Base-by-base conservation (phyloP, 2,797 vertebrate genomes). In the Falco concolor region DNA sequence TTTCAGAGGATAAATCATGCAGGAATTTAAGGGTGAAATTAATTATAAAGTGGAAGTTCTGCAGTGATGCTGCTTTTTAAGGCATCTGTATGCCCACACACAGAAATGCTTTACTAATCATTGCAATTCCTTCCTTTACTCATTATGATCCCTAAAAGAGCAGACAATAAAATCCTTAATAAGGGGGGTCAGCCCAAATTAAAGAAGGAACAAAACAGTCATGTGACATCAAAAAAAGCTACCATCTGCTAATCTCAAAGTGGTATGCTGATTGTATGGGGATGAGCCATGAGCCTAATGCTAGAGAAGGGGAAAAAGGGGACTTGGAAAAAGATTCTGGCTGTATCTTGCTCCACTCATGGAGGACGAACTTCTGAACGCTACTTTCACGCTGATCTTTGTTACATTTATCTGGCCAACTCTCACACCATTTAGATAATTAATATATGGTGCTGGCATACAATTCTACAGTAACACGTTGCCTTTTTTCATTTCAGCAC, bases 31-130 rank as follows among this genome's bases (percentile, higher is more conserved):
- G 77, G 77, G 73, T 94, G 80, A 96, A 97, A 95, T 82, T 97
- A 96, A 95, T 96, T 95, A 96, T 45, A 77, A 94, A 92, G 90
- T 94, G 65, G 78, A 95, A 96, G 72, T 96, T 93, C 82, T 90
- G 21, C 0, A 1, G 57, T 76, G 88, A 93, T 92, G 91, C 89
- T 95, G 76, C 63, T 91, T 95, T 96, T 93, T 54, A 64, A 93
- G 59, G 60, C 68, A 96, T 72, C 84, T 36, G 6, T 47, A 80
- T 96, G 87, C 84, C 89, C 76, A 68, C 91, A 69, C 82, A 73
- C 36, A 89, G 65, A 90, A 92, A 74, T 54, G 54, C 28, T 72
- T 92, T 36, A 23, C 52, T 90, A 93, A 88, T 86, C 47, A 6
- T 84, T 72, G 77, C 75, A 47, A 12, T 88, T 87, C 73, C 68